phyloP scores from a whole-genome alignment of 2,113 vertebrate genomes.

The Platichthys stellatus region DNA sequence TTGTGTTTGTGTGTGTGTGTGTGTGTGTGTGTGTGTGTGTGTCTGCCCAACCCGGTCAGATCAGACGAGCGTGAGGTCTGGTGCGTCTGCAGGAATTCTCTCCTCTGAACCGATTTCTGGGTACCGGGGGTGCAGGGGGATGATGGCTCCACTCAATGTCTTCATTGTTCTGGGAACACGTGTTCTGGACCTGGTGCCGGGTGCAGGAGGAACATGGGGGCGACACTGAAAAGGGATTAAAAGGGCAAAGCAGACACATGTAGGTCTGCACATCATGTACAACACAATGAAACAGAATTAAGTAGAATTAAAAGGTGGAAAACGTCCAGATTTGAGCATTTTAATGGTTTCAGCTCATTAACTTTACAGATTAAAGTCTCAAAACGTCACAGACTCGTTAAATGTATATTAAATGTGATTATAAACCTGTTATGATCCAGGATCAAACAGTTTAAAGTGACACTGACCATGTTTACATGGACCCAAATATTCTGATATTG shows the following conservation, averaged over 20 bases:
- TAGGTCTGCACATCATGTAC: too few relatives aligned
- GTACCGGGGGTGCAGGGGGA: conserved; percentile 13
- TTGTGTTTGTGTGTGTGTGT: background rate
- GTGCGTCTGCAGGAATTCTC: conserved; percentile 29
- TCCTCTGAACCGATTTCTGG: conserved; percentile 32
- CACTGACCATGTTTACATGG: too few relatives aligned
- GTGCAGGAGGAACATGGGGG: background rate
- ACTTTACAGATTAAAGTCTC: too few relatives aligned
- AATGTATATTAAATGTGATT: too few relatives aligned
- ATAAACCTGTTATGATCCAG: too few relatives aligned
- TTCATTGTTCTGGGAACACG: conserved; percentile 61
- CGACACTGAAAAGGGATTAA: conserved; percentile 29
- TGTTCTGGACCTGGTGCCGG: conserved; percentile 22
- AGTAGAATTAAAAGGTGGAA: background rate
- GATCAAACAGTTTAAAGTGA: too few relatives aligned
- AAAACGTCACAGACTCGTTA: too few relatives aligned
- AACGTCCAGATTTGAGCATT: too few relatives aligned
- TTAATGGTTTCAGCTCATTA: too few relatives aligned
- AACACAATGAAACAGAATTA: background rate
- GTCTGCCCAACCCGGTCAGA: conserved; percentile 11
- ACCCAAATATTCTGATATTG: too few relatives aligned
- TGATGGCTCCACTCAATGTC: conserved; percentile 43
- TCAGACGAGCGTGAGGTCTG: conserved; percentile 10
- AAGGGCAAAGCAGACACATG: conserved; percentile 34
- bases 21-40: conserved; percentile 2